phyloP scores from a whole-genome alignment of 1,140 invertebrate species.

The Lysiphlebus fabarum region DNA sequence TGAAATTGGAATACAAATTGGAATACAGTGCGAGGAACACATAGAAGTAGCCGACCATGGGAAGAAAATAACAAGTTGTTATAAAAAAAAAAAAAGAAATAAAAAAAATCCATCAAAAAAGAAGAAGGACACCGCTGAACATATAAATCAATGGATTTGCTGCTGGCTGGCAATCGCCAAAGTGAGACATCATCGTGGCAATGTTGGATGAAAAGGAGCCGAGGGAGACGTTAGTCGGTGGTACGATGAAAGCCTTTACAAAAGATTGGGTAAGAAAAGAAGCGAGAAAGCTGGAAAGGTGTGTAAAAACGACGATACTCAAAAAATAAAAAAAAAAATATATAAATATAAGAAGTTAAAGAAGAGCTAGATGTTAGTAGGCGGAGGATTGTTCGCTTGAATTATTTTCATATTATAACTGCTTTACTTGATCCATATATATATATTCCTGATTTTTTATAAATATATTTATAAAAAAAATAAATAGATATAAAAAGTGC shows the following conservation, averaged over 20 bases:
- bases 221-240: background rate
- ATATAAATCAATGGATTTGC: conserved; percentile 28
- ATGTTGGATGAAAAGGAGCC: conserved; percentile 1
- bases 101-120: background rate
- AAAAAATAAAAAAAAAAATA: background rate
- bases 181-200: conserved; percentile 26
- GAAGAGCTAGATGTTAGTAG: background rate
- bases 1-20: no score
- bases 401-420: no score
- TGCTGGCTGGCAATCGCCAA: conserved; percentile 3
- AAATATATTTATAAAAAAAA: no score
- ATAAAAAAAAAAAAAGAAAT: background rate
- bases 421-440: no score
- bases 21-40: no score
- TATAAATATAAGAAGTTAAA: no score
- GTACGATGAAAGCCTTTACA: conserved; percentile 12
- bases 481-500: no score
- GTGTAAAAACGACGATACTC: conserved; percentile 23
- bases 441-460: no score
- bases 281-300: conserved; percentile 19
- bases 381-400: conserved; percentile 3
- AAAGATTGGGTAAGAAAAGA: background rate
- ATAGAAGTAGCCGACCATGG: no score
- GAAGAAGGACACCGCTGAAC: background rate
- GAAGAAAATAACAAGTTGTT: background rate